Conservation (phyloP, 2,888 invertebrate species). For the Psylliodes chrysocephalus region DNA sequence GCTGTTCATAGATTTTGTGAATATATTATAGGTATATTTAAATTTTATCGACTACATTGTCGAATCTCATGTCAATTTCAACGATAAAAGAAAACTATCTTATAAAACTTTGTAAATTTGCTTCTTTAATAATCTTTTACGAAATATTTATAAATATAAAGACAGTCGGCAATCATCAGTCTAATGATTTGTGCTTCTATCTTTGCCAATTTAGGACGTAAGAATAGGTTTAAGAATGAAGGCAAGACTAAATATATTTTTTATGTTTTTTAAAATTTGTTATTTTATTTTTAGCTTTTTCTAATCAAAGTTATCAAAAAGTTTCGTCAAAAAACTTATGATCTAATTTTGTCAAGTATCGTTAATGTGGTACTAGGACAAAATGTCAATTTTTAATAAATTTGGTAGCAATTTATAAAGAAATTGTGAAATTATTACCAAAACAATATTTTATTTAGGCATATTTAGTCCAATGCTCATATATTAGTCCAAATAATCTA, state of each 20-base stretch:
- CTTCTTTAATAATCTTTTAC: constrained; percentile 19
- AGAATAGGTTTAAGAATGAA: constrained; percentile 1
- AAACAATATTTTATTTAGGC: no score
- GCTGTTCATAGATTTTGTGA: constrained; percentile 8
- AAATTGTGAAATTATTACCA: no score
- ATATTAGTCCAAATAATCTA: no score
- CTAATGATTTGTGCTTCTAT: constrained; percentile 18
- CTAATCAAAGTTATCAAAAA: no score
- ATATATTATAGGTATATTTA: constrained; percentile 13
- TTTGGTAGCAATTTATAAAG: no score
- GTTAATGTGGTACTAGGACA: no score
- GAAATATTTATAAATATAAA: background rate
- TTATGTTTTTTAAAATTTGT: no score
- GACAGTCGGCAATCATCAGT: constrained; percentile 19
- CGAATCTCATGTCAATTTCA: constrained; percentile 29
- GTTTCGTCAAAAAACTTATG: no score
- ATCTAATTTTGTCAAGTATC: no score
- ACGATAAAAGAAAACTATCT: constrained; percentile 7
- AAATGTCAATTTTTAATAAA: no score
- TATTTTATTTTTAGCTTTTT: no score
- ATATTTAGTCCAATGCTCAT: no score
- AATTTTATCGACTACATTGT: constrained; percentile 17
- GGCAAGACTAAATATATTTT: background rate
- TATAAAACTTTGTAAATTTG: constrained; percentile 23
- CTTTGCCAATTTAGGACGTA: constrained; percentile 18